Conservation (phyloP, 2,113 vertebrate genomes). For the Halichoeres trimaculatus region DNA sequence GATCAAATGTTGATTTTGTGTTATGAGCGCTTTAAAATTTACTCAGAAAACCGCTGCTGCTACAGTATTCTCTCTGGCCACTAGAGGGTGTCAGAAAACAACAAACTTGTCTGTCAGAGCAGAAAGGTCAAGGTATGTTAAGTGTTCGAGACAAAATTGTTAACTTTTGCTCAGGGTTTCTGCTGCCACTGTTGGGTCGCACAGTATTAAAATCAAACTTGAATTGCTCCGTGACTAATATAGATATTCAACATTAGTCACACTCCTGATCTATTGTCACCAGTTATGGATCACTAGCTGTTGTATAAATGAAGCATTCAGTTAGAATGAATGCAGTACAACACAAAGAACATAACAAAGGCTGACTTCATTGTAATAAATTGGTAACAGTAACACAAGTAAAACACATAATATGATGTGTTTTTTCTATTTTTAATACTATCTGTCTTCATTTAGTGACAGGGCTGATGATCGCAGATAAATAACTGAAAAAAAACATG, state of each 20-base stretch:
- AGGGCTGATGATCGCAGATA: neutral
- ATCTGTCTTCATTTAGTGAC: too few relatives aligned
- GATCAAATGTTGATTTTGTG: slow-evolving; percentile 5
- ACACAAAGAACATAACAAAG: too few relatives aligned
- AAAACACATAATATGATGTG: too few relatives aligned
- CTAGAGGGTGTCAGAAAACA: slow-evolving; percentile 50
- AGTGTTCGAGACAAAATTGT: neutral
- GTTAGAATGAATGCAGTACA: too few relatives aligned
- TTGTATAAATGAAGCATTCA: neutral
- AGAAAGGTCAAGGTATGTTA: neutral
- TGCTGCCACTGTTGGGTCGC: neutral
- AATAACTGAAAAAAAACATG: slow-evolving; percentile 11
- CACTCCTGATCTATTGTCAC: neutral
- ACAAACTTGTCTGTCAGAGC: neutral
- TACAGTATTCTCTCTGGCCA: slow-evolving; percentile 13
- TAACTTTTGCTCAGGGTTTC: neutral
- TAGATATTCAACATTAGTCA: neutral
- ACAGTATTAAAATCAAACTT: too few relatives aligned
- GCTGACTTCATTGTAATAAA: too few relatives aligned
- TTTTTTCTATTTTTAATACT: too few relatives aligned
- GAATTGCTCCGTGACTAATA: neutral
- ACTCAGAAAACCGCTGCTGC: neutral
- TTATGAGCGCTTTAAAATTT: neutral
- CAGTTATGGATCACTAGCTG: neutral
- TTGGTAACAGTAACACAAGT: too few relatives aligned